A percentile compares a stretch with the other conserved stretches of the same genome.
These are phyloP conservation scores for Pomacea maculata DNA, from an alignment of 1,140 invertebrate genomes.

Conservation along the genomic window DNA sequence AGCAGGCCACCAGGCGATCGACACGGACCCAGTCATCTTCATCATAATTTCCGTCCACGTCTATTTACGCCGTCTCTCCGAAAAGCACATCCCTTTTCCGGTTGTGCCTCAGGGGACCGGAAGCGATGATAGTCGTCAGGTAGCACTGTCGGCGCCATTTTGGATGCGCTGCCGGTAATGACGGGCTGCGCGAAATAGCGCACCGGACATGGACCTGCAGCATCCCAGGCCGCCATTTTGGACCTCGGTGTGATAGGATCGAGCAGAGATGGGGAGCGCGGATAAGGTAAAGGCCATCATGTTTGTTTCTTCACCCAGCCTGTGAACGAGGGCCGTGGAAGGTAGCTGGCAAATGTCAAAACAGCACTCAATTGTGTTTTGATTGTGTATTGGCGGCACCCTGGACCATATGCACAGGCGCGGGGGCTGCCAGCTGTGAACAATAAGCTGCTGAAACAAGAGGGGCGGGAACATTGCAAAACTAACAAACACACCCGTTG, in stretches of 20 bases:
- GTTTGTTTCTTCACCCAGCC: constrained; percentile 8
- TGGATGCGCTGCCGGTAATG: too few relatives aligned
- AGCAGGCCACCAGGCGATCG: too few relatives aligned
- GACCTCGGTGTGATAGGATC: background rate
- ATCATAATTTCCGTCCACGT: too few relatives aligned
- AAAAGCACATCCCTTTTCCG: too few relatives aligned
- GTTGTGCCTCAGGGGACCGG: too few relatives aligned
- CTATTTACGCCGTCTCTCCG: too few relatives aligned
- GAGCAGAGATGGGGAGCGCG: background rate
- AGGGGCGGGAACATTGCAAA: background rate
- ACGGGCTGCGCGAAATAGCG: too few relatives aligned
- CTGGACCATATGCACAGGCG: background rate
- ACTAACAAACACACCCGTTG: background rate
- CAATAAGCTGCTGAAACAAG: background rate
- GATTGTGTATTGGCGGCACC: constrained; percentile 9
- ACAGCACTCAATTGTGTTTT: constrained; percentile 20
- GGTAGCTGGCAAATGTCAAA: constrained; percentile 15
- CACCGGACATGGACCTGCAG: too few relatives aligned
- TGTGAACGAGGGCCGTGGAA: background rate
- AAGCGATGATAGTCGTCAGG: too few relatives aligned
- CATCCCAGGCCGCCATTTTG: too few relatives aligned
- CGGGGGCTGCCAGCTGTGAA: background rate
- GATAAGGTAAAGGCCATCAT: constrained; percentile 16
- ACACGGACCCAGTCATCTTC: too few relatives aligned
- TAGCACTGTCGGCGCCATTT: too few relatives aligned